Base-by-base conservation (phyloP, 2,888 invertebrate species). In the Dryobotodes eremita region DNA sequence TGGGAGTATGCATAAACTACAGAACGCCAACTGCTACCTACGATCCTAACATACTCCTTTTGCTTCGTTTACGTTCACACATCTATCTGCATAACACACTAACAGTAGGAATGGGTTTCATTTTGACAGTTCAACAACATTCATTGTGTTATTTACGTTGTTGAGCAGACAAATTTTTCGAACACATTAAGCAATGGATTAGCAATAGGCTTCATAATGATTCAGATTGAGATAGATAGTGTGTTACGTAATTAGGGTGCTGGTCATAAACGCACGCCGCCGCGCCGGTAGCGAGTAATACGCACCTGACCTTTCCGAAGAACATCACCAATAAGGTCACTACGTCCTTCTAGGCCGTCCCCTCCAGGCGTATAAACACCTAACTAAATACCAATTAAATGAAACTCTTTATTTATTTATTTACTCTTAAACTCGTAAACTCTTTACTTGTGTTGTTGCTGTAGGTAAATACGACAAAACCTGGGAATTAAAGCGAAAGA, bases 351-450 rank as follows among this genome's bases (percentile, higher is more conserved):
- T 3, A 26, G 46, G 11, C 10, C 36, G 36, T 64, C 64, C 23
- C 36, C 36, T 20, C 20, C 4, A 10, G 15, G 64, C n/a, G n/a
- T 65, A n/a, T 46, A 42, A 46, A 26, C 10, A 26, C 46, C n/a
- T 66, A 20, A 20, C 10, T 65, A n/a, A 65, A 46, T 46, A 65
- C n/a, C 10, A 10, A 65, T 61, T 1, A 36, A 53, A 72, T 73
- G 17, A 55, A 77, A 84, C 75, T 86, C 46, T 69, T 78, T 81
- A 65, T 59, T 42, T 72, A n/a, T n/a, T n/a, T n/a, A n/a, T n/a
- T n/a, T n/a, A n/a, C n/a, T n/a, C n/a, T n/a, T n/a, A n/a, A n/a
- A n/a, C n/a, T n/a, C n/a, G n/a, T n/a, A 55, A 77, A 84, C 75
- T 86, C 46, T 69, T 78, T 81, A 65, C 62, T 42, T 72, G 57